Base-by-base conservation (phyloP, 2,797 vertebrate genomes). In the Harpagifer antarcticus region DNA sequence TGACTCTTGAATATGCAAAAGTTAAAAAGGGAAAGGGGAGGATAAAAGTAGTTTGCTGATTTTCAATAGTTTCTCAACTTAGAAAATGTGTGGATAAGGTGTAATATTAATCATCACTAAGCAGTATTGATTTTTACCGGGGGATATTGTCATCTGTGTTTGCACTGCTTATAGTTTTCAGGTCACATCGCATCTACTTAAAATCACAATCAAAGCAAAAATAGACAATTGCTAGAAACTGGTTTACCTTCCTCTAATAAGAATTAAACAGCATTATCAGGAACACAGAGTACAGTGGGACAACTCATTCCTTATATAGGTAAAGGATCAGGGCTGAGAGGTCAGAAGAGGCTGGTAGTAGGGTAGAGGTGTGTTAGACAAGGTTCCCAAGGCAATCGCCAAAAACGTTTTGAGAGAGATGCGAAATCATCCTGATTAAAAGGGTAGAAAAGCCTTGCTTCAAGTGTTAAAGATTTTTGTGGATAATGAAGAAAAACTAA, bases 291-390 rank as follows among this genome's bases (percentile, higher is more conserved):
- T 1, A 33, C 37, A 69, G 47, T 45, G 13, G 65, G 12, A 66
- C 37, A 44, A 43, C 11, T 54, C 44, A 55, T 3, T n/a, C 27
- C 16, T 37, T 56, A n/a, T 60, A 42, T 48, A 16, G 27, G 4
- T 17, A 48, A 16, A 8, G 65, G 40, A 60, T 48, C 31, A 60
- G 9, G 27, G 2, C 40, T 54, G 67, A 71, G 31, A 27, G 23
- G 31, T 27, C 17, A 59, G 7, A 47, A 65, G 33, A 19, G 33
- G 16, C n/a, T 19, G 49, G 49, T 27, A 58, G 56, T 64, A 15
- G 76, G 57, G 69, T 59, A 86, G 65, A 79, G 37, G 74, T 68
- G 31, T 79, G 49, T 69, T 66, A 81, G 58, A 45, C 66, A 88
- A 71, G 14, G 72, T 75, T 65, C 19, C 47, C 43, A 31, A 54